A percentile compares a stretch with the other conserved stretches of the same genome.
Evolutionary conservation across 2,113 vertebrate species (phyloP).

Genomic region (Crotalus tigris): DNA sequence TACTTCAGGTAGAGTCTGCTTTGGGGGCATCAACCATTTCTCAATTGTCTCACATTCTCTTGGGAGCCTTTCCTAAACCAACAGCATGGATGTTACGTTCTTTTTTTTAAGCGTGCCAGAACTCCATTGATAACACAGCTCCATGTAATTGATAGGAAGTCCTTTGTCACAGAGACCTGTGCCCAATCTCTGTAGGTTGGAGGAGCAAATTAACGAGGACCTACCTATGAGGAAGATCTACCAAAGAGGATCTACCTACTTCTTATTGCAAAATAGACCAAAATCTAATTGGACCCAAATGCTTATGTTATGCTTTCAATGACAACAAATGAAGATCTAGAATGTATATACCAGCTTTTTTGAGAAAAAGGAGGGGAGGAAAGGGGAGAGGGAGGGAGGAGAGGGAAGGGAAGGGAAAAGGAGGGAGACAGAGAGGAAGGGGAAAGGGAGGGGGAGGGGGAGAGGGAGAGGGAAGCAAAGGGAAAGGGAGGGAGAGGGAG

Average conservation of each 20-base stretch:
- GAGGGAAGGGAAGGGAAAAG: too few species aligned
- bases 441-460: accelerated
- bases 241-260: not conserved
- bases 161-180: not conserved
- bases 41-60: not conserved
- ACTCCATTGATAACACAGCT: not conserved
- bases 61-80: not conserved
- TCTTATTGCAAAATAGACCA: not conserved
- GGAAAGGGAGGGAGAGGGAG: too few species aligned
- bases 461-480: accelerated
- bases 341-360: not conserved
- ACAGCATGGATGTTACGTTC: not conserved
- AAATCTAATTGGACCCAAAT: not conserved
- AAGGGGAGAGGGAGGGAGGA: too few species aligned
- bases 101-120: not conserved
- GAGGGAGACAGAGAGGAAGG: accelerated
- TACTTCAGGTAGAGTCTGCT: not conserved
- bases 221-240: too few species aligned
- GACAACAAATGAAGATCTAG: not conserved
- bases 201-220: not conserved
- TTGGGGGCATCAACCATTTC: not conserved
- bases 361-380: not conserved
- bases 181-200: not conserved
- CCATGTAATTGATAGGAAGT: not conserved
- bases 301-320: not conserved